phyloP scores from a whole-genome alignment of 53 echinoderm and acorn worm species.

The Echinometra lucunter region DNA sequence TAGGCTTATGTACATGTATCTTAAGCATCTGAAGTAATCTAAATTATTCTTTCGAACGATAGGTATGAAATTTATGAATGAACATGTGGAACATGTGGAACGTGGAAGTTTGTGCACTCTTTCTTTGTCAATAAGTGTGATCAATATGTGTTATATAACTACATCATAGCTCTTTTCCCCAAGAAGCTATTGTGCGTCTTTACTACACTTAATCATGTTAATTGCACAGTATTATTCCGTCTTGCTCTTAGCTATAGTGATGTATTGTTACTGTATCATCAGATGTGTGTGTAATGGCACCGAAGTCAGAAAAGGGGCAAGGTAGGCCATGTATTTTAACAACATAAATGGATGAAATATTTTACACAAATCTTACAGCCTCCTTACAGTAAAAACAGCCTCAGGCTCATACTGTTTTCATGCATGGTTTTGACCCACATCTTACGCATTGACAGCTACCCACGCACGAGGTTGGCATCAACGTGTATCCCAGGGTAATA shows the following conservation, averaged over 20 bases:
- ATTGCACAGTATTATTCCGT: too few relatives aligned
- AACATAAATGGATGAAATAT: neutral
- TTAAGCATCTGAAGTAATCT: too few relatives aligned
- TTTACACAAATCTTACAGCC: neutral
- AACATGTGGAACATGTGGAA: neutral
- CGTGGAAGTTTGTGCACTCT: neutral
- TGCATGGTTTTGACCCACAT: neutral
- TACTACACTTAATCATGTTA: too few relatives aligned
- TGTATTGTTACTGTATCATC: neutral
- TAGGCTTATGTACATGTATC: too few relatives aligned
- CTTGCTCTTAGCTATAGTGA: neutral
- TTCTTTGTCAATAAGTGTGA: neutral
- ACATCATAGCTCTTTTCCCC: too few relatives aligned
- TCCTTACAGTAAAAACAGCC: neutral
- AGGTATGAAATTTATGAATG: neutral
- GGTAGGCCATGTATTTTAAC: too few relatives aligned
- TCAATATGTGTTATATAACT: neutral
- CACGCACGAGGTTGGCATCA: neutral
- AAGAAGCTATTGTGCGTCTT: too few relatives aligned
- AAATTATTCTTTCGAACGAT: neutral
- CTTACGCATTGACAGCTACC: neutral
- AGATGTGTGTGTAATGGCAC: neutral
- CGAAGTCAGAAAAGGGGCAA: neutral
- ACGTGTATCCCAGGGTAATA: constrained; percentile 21
- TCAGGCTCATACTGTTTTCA: neutral